Percentiles rank a stretch among this genome's conserved stretches.
These are phyloP conservation scores for Isaurus tuberculatus DNA, from an alignment of 92 coral and sea anemone species.

Conservation along the genomic window DNA sequence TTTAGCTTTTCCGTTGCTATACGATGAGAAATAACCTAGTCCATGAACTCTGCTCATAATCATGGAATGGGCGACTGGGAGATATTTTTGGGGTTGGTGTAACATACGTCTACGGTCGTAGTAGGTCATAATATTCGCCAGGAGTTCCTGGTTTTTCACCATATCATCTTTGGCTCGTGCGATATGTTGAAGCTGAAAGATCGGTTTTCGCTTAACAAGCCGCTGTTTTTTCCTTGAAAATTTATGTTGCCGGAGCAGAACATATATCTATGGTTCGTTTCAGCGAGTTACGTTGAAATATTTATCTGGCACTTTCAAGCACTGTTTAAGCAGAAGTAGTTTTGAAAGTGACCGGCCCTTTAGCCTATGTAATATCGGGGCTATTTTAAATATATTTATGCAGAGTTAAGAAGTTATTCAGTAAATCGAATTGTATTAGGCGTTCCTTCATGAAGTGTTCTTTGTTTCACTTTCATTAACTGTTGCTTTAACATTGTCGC, in stretches of 20 bases:
- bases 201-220: not conserved
- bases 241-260: constrained; percentile 17
- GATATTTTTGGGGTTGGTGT: not conserved
- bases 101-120: not conserved
- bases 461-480: constrained; percentile 15
- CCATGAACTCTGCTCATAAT: constrained; percentile 15
- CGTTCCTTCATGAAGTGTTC: not conserved
- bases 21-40: not conserved
- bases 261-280: not conserved
- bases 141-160: constrained; percentile 12
- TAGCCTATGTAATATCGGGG: constrained; percentile 16
- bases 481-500: not conserved
- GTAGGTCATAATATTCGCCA: constrained; percentile 27
- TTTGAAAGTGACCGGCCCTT: not conserved
- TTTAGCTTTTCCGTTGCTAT: not conserved
- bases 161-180: constrained; percentile 23
- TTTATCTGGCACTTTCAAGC: too few relatives aligned
- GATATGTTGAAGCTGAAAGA: not conserved
- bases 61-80: constrained; percentile 11
- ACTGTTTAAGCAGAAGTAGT: constrained; percentile 1
- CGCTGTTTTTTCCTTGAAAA: not conserved
- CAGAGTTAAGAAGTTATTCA: constrained; percentile 28
- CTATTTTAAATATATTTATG: not conserved
- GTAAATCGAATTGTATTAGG: constrained; percentile 6
- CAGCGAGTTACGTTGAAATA: constrained; percentile 26